Percentiles rank a stretch among this genome's conserved stretches.
These are phyloP conservation scores for Argyresthia goedartella DNA, from an alignment of 2,888 invertebrate species.

Conservation along the genomic window DNA sequence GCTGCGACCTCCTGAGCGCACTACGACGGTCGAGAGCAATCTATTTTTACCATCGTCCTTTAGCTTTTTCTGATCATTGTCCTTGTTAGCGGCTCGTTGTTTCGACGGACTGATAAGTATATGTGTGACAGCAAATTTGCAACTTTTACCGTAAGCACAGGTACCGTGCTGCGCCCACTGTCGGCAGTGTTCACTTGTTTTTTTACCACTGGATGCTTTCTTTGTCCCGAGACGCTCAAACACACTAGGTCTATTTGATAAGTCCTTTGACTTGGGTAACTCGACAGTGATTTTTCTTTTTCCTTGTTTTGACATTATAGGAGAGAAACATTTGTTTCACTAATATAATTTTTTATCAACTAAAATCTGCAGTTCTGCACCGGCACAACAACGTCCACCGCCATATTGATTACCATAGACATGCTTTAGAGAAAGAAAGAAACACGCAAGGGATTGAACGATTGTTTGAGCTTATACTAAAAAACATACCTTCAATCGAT, in stretches of 20 bases:
- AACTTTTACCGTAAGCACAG: slow-evolving; percentile 83
- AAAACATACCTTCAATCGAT: too few species aligned
- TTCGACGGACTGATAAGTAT: slow-evolving; percentile 83
- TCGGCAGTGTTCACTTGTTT: slow-evolving; percentile 78
- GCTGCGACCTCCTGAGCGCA: slow-evolving; percentile 61
- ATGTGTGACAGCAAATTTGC: slow-evolving; percentile 82
- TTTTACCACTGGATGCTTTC: slow-evolving; percentile 69
- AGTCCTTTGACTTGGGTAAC: slow-evolving; percentile 77
- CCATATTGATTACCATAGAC: neutral
- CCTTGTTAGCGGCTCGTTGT: slow-evolving; percentile 77
- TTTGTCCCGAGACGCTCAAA: slow-evolving; percentile 87
- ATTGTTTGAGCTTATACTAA: too few species aligned
- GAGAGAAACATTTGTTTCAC: slow-evolving; percentile 56
- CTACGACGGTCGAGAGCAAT: slow-evolving; percentile 74
- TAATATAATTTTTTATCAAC: neutral
- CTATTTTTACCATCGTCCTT: slow-evolving; percentile 77
- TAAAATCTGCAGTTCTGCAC: neutral
- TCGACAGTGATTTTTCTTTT: slow-evolving; percentile 84
- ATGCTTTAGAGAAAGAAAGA: neutral
- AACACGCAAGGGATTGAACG: neutral
- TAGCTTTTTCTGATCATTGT: slow-evolving; percentile 63
- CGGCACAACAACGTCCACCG: slow-evolving; percentile 2
- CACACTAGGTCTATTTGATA: slow-evolving; percentile 80
- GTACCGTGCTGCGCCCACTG: slow-evolving; percentile 84
- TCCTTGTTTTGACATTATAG: slow-evolving; percentile 74